Conservation (phyloP, 2,113 vertebrate species). For the Philantomba maxwellii region DNA sequence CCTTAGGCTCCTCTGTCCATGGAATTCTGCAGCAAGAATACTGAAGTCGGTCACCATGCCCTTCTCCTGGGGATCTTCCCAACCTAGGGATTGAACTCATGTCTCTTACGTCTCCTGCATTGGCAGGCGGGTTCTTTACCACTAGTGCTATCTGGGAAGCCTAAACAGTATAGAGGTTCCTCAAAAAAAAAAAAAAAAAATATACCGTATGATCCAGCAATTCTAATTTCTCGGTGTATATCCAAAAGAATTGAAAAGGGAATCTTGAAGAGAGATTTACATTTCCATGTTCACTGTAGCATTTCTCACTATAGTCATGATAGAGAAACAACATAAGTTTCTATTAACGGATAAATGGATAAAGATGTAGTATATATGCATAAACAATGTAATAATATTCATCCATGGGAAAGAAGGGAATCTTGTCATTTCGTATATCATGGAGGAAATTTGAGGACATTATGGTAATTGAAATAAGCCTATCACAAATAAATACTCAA, state of each 20-base stretch:
- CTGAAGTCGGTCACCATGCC: background rate
- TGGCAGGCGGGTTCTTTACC: background rate
- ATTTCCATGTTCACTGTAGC: background rate
- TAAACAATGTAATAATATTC: background rate
- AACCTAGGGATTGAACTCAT: background rate
- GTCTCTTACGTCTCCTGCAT: background rate
- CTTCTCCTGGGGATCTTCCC: background rate
- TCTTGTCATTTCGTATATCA: background rate
- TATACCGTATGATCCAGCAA: too few relatives aligned
- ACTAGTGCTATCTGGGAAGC: background rate
- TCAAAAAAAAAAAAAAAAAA: background rate
- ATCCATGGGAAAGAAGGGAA: background rate
- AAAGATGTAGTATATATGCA: background rate
- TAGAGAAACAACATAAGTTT: background rate
- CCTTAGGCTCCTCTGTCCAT: background rate
- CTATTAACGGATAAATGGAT: background rate
- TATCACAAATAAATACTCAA: background rate
- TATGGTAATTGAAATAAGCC: background rate
- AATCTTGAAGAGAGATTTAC: background rate
- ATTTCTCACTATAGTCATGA: background rate
- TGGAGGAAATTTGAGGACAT: background rate
- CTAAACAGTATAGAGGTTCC: background rate
- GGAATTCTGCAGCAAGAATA: background rate
- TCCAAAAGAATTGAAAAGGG: background rate
- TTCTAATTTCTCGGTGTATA: background rate